A percentile compares a stretch with the other conserved stretches of the same genome.
Evolutionary conservation across 2,888 invertebrate genomes (phyloP).

Genomic region (Lacanobia wlatinum): DNA sequence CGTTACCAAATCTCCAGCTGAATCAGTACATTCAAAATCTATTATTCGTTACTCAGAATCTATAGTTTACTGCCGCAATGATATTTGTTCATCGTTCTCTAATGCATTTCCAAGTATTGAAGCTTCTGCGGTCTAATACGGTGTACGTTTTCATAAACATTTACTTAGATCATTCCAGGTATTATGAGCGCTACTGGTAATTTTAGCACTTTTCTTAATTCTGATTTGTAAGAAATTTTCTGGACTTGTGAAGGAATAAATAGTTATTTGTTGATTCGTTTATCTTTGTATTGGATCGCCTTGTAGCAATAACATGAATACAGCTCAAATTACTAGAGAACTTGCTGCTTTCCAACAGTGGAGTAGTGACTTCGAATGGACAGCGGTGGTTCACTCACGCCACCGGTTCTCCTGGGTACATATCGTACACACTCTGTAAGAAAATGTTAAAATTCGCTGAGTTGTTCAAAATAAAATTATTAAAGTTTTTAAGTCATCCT

Average conservation of each 20-base stretch:
- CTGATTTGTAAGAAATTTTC: neutral
- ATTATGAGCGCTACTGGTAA: slow-evolving; percentile 10
- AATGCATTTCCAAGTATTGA: slow-evolving; percentile 51
- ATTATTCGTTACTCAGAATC: slow-evolving; percentile 39
- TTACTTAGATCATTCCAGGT: slow-evolving; percentile 42
- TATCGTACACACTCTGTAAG: too few relatives aligned
- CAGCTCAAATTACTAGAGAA: too few relatives aligned
- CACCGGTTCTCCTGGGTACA: too few relatives aligned
- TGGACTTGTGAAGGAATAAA: neutral
- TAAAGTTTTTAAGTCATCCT: too few relatives aligned
- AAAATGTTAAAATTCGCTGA: too few relatives aligned
- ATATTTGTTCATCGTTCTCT: slow-evolving; percentile 42
- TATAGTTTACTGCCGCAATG: slow-evolving; percentile 35
- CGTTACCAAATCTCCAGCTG: neutral
- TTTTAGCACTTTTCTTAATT: slow-evolving; percentile 2
- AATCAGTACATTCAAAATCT: slow-evolving; percentile 12
- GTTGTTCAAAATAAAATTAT: too few relatives aligned
- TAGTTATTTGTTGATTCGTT: too few relatives aligned
- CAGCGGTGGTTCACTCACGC: too few relatives aligned
- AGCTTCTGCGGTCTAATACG: slow-evolving; percentile 44
- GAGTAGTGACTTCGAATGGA: too few relatives aligned
- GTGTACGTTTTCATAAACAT: slow-evolving; percentile 47
- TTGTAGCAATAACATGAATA: too few relatives aligned
- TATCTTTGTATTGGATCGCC: too few relatives aligned
- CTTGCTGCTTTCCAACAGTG: too few relatives aligned